Conservation (phyloP, 1,140 invertebrate species). For the Psilanteris sp. region DNA sequence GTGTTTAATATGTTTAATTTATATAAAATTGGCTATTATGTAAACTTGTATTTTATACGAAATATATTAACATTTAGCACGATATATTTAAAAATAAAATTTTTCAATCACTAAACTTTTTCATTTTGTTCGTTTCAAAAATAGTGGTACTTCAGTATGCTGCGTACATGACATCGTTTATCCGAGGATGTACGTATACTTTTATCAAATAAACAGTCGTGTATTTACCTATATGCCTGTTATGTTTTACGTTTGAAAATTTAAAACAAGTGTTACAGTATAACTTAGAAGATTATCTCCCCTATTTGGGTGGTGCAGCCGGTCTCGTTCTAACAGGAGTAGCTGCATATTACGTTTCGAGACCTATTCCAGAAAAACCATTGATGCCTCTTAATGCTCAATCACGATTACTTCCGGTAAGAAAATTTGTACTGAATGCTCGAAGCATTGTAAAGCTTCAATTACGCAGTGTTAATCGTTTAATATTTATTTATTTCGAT, state of each 20-base stretch:
- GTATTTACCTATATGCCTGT: constrained; percentile 14
- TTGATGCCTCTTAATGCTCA: constrained; percentile 88
- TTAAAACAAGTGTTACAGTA: constrained; percentile 72
- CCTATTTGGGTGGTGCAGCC: constrained; percentile 87
- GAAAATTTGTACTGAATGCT: constrained; percentile 25
- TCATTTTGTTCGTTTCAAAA: constrained; percentile 19
- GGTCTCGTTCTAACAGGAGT: constrained; percentile 87
- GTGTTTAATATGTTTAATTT: too few species aligned
- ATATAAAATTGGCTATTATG: too few species aligned
- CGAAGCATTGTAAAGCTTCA: constrained; percentile 1
- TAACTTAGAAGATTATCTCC: constrained; percentile 85
- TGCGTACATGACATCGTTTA: constrained; percentile 49
- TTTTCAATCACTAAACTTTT: constrained; percentile 18
- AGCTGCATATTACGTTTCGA: constrained; percentile 85
- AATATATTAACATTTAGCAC: too few species aligned
- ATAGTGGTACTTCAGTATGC: constrained; percentile 49
- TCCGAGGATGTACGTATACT: constrained; percentile 37
- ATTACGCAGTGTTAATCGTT: constrained; percentile 12
- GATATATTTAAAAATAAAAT: too few species aligned
- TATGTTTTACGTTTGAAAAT: constrained; percentile 24
- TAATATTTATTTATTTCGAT: constrained; percentile 5
- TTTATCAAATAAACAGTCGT: constrained; percentile 29
- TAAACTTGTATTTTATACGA: too few species aligned
- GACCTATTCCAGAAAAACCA: constrained; percentile 86
- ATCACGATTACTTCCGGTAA: constrained; percentile 84